phyloP scores from a whole-genome alignment of 2,797 vertebrate species.

The Carduelis carduelis region DNA sequence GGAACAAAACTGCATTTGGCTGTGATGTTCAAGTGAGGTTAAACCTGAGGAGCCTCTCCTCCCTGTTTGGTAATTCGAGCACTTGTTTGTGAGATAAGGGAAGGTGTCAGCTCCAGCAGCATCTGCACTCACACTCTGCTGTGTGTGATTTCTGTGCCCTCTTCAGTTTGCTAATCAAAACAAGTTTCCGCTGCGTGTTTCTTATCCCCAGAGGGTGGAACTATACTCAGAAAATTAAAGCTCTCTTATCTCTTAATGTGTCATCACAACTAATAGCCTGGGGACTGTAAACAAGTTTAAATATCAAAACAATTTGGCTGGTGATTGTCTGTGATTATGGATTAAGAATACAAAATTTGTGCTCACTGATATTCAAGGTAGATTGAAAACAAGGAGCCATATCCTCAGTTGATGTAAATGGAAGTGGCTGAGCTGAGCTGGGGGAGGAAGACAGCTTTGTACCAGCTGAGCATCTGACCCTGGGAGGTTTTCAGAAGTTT shows the following conservation, averaged over 20 bases:
- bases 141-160: slow-evolving; percentile 25
- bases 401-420: not conserved
- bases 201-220: slow-evolving; percentile 49
- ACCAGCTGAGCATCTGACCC: not conserved
- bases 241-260: slow-evolving; percentile 67
- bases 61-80: not conserved
- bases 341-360: slow-evolving; percentile 55
- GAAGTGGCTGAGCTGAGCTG: not conserved
- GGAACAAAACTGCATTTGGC: not conserved
- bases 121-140: not conserved
- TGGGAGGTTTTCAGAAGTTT: not conserved
- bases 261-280: slow-evolving; percentile 66
- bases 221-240: slow-evolving; percentile 66
- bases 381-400: not conserved
- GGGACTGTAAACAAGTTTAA: slow-evolving; percentile 68
- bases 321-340: slow-evolving; percentile 54
- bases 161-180: slow-evolving; percentile 57
- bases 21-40: not conserved
- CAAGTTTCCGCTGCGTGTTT: not conserved
- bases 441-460: not conserved
- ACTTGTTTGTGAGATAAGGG: slow-evolving; percentile 4
- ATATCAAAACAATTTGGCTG: slow-evolving; percentile 63
- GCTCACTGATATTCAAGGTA: not conserved
- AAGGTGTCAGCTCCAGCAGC: not conserved
- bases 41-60: not conserved